Base-by-base conservation (phyloP, 2,797 vertebrate species). In the Brachymystax lenok region DNA sequence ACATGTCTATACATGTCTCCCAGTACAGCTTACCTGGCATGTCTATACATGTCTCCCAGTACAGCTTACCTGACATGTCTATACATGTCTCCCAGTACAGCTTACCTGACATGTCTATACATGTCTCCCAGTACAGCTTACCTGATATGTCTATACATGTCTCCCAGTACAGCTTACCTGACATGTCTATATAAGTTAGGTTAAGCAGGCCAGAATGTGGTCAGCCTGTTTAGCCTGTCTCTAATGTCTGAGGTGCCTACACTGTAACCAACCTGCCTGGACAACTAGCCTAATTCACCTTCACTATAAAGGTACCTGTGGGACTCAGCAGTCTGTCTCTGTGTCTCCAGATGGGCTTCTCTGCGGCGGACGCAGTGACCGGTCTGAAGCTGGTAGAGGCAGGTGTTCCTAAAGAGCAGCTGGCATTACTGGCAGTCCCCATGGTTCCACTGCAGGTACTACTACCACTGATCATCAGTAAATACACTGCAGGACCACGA, bases 391-490 rank as follows among this genome's bases (percentile, higher is more conserved):
- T 99, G 88, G 93, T 99, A 69, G 98, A 99, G 92, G 97, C 96
- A 0, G 98, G 98, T 1, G 97, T 99, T 67, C 98, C 98, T 0
- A 99, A 99, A 85, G 98, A 96, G 80, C 97, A 98, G 87, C 90
- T 99, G 78, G 98, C 98, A 4, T 93, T 99, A 75, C 82, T 99
- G 82, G 98, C 97, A 0, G 98, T 99, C 81, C 98, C 98, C 35
- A 98, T 99, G 97, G 98, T 99, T 80, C 98, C 98, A 77, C 82
- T 99, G 61, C 98, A 99, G 92, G 99, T 99, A 80, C 90, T 99
- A 13, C 51, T 99, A 69, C 98, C 98, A 16, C 81, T 99, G 76
- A 77, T 99, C 77, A 99, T 99, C 92, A 99, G 98, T 94, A 99
- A 95, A 88, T 99, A 99, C 90, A 99, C 98, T 3, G 97, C 98